Conservation (phyloP, 2,888 invertebrate species). For the Dioctria rufipes region DNA sequence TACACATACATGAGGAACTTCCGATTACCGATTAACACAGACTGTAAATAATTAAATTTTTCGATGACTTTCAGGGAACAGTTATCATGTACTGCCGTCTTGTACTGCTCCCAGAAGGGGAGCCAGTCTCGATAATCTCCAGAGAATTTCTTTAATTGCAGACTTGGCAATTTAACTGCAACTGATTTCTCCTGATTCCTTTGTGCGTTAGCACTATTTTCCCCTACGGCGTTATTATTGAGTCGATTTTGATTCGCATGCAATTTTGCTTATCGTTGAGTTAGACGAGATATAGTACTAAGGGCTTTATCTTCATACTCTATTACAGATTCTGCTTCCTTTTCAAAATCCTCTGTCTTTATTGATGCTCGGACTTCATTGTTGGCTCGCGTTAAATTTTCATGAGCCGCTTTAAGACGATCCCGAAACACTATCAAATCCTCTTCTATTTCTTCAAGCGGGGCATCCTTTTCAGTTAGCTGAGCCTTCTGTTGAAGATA, state of each 20-base stretch:
- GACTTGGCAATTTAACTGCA: neutral
- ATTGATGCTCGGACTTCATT: neutral
- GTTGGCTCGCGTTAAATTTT: neutral
- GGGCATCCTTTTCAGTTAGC: neutral
- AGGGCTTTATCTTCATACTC: conserved; percentile 1
- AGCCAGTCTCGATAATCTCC: neutral
- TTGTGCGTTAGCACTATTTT: neutral
- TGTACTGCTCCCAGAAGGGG: conserved; percentile 55
- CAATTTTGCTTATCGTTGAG: neutral
- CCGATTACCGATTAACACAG: conserved; percentile 9
- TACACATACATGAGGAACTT: neutral
- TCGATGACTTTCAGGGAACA: conserved; percentile 33
- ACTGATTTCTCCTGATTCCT: neutral
- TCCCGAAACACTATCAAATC: neutral
- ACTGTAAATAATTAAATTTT: conserved; percentile 52
- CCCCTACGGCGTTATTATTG: neutral
- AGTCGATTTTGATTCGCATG: neutral
- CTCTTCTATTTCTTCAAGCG: neutral
- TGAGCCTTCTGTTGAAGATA: neutral
- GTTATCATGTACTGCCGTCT: conserved; percentile 52
- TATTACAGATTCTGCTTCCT: neutral
- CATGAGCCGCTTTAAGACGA: neutral
- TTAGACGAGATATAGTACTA: neutral
- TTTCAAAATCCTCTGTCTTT: too few species aligned
- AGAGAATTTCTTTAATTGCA: neutral